phyloP scores from a whole-genome alignment of 1,140 invertebrate genomes.

The Chrysomallon squamiferum region DNA sequence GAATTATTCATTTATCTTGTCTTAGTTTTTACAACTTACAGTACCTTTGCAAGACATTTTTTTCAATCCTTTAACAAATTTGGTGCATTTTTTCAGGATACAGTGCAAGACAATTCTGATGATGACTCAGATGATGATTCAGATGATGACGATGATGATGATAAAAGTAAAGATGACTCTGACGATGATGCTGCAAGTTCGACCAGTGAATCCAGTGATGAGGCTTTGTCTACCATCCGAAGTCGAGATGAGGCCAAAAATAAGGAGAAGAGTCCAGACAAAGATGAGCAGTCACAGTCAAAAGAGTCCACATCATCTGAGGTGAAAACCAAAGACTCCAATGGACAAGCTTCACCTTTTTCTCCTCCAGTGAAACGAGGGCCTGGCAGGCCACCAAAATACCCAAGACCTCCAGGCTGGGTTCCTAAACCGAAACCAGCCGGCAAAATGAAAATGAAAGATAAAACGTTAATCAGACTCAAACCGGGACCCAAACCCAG shows the following conservation, averaged over 20 bases:
- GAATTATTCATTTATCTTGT: too few species aligned
- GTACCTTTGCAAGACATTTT: too few species aligned
- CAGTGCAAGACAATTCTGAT: background rate
- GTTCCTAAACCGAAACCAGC: conserved; percentile 9
- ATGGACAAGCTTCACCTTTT: conserved; percentile 66
- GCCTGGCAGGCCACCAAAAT: conserved; percentile 24
- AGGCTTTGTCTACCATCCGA: background rate
- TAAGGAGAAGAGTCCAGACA: background rate
- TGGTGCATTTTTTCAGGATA: too few species aligned
- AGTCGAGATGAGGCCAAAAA: background rate
- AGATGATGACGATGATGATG: background rate
- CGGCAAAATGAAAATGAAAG: conserved; percentile 5
- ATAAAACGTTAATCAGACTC: background rate
- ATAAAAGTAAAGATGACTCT: background rate
- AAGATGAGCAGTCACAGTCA: background rate
- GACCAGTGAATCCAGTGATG: background rate
- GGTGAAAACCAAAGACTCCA: background rate
- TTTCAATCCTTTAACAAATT: too few species aligned
- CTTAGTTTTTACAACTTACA: too few species aligned
- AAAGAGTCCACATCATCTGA: background rate
- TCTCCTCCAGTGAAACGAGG: conserved; percentile 56
- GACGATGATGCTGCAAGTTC: background rate
- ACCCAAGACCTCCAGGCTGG: conserved; percentile 15
- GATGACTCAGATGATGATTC: background rate
- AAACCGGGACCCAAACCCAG: conserved; percentile 13